Evolutionary conservation across 2,113 vertebrate species (phyloP), one percentile per base, ranked within the genome.

Genomic region (Phalacrocorax brasilianus): DNA sequence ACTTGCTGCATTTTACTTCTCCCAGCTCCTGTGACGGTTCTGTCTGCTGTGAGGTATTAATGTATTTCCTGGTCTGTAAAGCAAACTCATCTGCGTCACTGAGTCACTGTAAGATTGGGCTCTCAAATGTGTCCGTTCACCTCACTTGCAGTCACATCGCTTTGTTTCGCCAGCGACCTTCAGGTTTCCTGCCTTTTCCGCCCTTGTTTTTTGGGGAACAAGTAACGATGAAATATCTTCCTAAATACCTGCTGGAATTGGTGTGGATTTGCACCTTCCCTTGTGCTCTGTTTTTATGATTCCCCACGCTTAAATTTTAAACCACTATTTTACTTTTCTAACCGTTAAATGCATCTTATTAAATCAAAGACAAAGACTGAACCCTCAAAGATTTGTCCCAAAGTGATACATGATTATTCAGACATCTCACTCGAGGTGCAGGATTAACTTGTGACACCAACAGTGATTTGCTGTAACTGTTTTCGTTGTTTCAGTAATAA

Each of bases 371-470:
- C 79, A 78, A 84, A 89, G 35, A n/a, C n/a, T 21, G 79, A 71
- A 35, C 52, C 68, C 66, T 79, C 40, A 11, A n/a, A 76, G 76
- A 78, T 92, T 91, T 85, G 58, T 95, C 83, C 80, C 70, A 65
- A 56, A 78, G 83, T 42, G 68, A 11, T 23, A 84, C 14, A 2
- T 59, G 90, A 92, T 96, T 94, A 94, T 68, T 84, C 95, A 95
- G 88, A 96, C 76, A 67, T 96, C 94, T 95, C 95, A 91, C 91
- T 96, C 6, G 45, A 93, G 90, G 88, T 95, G 92, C 80, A 68
- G 52, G 83, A 81, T 94, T 94, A 84, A 72, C 95, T 93, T 26
- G 63, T 95, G 94, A 93, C 95, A 96, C 93, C 88, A 86, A 32
- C 85, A 81, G 76, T 85, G 80, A 91, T 97, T 95, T 94, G 93